These are phyloP conservation scores for Lysiphlebus fabarum DNA, from an alignment of 1,140 invertebrate genomes.

Conservation along the genomic window DNA sequence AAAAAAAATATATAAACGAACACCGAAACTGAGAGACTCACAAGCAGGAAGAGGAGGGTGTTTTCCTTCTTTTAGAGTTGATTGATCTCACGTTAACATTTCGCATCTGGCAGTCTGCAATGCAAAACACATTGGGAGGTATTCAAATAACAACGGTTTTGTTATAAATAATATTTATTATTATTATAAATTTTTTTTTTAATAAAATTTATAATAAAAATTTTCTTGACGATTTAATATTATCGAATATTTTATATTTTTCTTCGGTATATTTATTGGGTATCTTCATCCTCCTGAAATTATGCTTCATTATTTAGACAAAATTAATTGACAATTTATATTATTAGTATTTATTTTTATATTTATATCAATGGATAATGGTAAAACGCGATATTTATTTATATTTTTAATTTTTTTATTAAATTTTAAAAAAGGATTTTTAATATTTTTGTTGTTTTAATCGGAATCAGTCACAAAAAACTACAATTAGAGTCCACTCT, in stretches of 20 bases:
- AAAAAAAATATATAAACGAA: slow-evolving; percentile 48
- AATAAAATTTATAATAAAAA: slow-evolving; percentile 20
- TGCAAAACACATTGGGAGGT: slow-evolving; percentile 58
- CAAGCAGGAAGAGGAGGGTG: slow-evolving; percentile 67
- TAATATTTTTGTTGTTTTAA: slow-evolving; percentile 25
- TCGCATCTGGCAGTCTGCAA: slow-evolving; percentile 73
- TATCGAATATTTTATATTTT: slow-evolving; percentile 15
- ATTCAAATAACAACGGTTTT: slow-evolving; percentile 47
- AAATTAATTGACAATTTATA: no score
- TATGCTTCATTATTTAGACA: no score
- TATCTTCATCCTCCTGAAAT: slow-evolving; percentile 18
- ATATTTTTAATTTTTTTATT: slow-evolving; percentile 3
- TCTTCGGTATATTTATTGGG: background rate
- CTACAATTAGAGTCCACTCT: slow-evolving; percentile 47
- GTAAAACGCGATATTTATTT: slow-evolving; percentile 8
- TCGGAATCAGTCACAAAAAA: slow-evolving; percentile 39
- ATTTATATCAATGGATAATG: no score
- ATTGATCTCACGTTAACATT: slow-evolving; percentile 74
- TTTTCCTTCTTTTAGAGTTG: slow-evolving; percentile 69
- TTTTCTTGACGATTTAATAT: slow-evolving; percentile 18
- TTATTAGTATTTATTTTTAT: no score
- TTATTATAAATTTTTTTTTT: slow-evolving; percentile 27
- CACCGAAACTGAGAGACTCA: slow-evolving; percentile 66
- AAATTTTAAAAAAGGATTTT: slow-evolving; percentile 4
- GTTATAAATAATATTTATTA: slow-evolving; percentile 26